Evolutionary conservation across 2,888 invertebrate species (phyloP).

Genomic region (Cephus rjabovi): DNA sequence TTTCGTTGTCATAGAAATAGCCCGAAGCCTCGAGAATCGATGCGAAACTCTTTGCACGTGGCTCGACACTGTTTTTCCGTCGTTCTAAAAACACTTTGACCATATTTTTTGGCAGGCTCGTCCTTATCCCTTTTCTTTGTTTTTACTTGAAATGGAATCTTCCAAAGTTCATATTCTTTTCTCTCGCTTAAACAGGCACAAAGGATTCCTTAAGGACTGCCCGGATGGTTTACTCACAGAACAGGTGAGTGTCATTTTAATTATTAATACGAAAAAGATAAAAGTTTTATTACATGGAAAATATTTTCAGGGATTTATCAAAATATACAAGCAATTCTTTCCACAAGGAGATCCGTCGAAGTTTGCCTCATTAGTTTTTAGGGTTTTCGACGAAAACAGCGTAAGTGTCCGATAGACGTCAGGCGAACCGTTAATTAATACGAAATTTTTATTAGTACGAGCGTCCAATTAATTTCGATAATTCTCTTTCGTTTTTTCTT

Average conservation of each 20-base stretch:
- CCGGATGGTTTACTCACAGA: constrained; percentile 95
- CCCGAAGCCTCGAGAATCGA: background rate
- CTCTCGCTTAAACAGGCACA: constrained; percentile 79
- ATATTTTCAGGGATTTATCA: constrained; percentile 91
- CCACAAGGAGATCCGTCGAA: constrained; percentile 99
- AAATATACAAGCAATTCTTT: constrained; percentile 99
- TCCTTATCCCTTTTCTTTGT: background rate
- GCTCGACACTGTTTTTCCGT: too few relatives aligned
- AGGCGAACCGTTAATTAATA: too few relatives aligned
- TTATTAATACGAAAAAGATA: background rate
- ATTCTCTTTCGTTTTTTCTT: background rate
- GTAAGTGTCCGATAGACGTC: constrained; percentile 73
- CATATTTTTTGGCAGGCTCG: background rate
- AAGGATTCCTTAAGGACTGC: constrained; percentile 97
- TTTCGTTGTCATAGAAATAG: constrained; percentile 5
- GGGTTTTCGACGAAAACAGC: constrained; percentile 98
- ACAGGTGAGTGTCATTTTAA: constrained; percentile 74
- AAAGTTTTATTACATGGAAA: background rate
- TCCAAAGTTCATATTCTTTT: constrained; percentile 27
- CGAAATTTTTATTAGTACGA: too few relatives aligned
- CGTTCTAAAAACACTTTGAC: too few relatives aligned
- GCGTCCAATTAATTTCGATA: too few relatives aligned
- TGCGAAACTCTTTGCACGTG: background rate
- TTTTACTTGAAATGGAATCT: background rate
- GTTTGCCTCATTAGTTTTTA: constrained; percentile 97